Percentiles rank a stretch among this genome's conserved stretches.
Conservation (phyloP, 2,113 vertebrate genomes). For the Corythaixoides concolor region DNA sequence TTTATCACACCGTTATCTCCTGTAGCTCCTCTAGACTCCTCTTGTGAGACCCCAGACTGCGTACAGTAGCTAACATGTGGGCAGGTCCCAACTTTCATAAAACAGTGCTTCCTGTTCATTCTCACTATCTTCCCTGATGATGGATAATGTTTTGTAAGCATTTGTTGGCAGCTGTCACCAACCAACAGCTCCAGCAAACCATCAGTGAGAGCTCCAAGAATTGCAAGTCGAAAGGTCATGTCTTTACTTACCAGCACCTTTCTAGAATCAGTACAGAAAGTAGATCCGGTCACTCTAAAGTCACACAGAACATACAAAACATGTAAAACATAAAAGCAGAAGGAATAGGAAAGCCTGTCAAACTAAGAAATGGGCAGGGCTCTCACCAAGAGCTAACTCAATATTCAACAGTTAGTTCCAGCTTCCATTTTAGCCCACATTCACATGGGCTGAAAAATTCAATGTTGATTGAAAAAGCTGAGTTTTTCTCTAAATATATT, state of each 20-base stretch:
- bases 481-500: background rate
- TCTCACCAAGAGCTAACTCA: background rate
- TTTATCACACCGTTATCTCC: too few species aligned
- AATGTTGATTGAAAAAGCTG: background rate
- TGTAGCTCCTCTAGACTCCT: background rate
- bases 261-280: background rate
- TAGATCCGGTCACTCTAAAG: background rate
- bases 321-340: background rate
- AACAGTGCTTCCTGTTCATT: background rate
- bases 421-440: background rate
- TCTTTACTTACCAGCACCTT: background rate
- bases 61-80: accelerated
- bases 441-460: background rate
- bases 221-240: background rate
- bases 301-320: background rate
- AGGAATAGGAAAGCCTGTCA: background rate
- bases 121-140: background rate
- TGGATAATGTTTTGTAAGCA: background rate
- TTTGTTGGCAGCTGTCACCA: background rate
- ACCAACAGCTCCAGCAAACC: background rate
- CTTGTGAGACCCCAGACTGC: background rate
- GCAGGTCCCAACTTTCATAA: background rate
- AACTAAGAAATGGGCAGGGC: background rate
- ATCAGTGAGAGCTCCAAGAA: background rate
- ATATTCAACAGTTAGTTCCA: background rate